phyloP scores from a whole-genome alignment of 2,113 vertebrate species.

The Syngnathus floridae region DNA sequence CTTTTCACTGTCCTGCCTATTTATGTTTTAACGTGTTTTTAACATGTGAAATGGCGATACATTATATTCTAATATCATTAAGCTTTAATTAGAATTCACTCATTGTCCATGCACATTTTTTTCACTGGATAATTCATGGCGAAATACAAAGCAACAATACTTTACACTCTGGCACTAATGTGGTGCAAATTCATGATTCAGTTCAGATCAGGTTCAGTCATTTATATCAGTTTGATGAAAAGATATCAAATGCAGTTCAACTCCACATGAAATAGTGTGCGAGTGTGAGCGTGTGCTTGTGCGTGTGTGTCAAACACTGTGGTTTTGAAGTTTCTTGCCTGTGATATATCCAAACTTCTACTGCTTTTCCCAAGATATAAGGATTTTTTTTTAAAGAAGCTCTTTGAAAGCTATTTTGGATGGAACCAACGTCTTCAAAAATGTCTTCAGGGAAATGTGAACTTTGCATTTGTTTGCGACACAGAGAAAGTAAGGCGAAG shows the following conservation, averaged over 20 bases:
- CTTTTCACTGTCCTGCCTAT: neutral
- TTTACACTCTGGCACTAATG: neutral
- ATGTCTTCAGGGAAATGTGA: slow-evolving; percentile 35
- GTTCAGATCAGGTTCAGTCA: neutral
- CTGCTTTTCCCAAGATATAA: slow-evolving; percentile 38
- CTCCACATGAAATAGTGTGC: neutral
- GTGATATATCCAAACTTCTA: slow-evolving; percentile 41
- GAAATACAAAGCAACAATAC: neutral
- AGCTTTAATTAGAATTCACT: too few relatives aligned
- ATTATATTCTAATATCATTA: too few relatives aligned
- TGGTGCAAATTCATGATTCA: neutral
- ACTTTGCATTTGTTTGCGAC: slow-evolving; percentile 14
- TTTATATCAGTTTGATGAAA: slow-evolving; percentile 4
- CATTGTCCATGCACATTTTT: neutral
- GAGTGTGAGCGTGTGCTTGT: neutral
- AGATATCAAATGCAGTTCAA: neutral
- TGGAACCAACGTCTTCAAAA: slow-evolving; percentile 40
- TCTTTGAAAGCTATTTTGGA: slow-evolving; percentile 41
- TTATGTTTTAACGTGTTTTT: too few relatives aligned
- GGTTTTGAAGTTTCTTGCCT: slow-evolving; percentile 40
- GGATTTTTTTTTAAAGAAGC: slow-evolving; percentile 40
- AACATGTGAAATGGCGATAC: too few relatives aligned
- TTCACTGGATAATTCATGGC: neutral
- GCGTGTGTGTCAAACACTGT: slow-evolving; percentile 8
- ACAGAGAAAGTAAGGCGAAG: neutral